Evolutionary conservation across 2,888 invertebrate genomes (phyloP).

Genomic region (Tipula helvola): DNA sequence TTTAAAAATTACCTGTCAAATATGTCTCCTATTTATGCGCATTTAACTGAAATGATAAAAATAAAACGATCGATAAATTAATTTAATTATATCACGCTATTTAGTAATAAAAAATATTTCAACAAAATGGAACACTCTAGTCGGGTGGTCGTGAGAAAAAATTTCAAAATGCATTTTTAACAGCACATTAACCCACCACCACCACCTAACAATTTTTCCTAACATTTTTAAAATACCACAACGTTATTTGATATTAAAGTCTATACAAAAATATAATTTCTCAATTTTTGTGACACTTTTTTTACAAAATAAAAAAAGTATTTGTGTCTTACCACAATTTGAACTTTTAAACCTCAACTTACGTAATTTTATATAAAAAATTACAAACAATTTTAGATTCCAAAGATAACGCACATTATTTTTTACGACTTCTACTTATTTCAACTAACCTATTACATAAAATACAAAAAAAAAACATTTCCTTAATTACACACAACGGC

Average conservation of each 20-base stretch:
- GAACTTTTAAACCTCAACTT: background rate
- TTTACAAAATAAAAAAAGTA: background rate
- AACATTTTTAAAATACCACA: background rate
- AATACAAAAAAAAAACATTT: background rate
- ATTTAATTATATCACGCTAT: no score
- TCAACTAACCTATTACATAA: background rate
- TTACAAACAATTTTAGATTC: background rate
- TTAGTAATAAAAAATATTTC: no score
- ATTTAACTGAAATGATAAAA: background rate
- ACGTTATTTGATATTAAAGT: background rate
- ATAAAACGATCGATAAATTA: background rate
- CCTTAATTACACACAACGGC: background rate
- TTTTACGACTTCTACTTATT: background rate
- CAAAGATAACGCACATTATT: background rate
- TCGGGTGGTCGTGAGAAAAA: background rate
- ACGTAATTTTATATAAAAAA: background rate
- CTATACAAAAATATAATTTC: background rate
- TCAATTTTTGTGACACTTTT: background rate
- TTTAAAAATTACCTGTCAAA: background rate
- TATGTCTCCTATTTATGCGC: background rate
- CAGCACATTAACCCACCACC: background rate
- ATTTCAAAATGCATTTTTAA: background rate
- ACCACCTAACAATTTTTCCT: background rate
- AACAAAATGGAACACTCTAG: no score
- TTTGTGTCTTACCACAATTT: background rate